Conservation (phyloP, 1,140 invertebrate genomes). For the Scaptomyza graminum region DNA sequence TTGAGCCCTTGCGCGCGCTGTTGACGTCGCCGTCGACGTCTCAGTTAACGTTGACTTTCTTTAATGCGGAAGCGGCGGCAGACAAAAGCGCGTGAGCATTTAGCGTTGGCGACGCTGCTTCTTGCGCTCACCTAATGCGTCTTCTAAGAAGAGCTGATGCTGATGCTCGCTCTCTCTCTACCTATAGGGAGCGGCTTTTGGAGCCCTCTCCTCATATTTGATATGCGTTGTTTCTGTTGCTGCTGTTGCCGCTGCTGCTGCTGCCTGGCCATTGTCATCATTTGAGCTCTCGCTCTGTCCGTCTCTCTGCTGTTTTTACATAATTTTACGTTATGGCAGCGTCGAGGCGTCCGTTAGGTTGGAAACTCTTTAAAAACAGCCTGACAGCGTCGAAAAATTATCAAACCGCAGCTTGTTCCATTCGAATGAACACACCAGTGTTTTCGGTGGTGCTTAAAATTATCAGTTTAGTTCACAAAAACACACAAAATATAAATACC, state of each 20-base stretch:
- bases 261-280: slow-evolving; percentile 16
- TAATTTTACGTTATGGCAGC: slow-evolving; percentile 80
- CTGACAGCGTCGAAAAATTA: slow-evolving; percentile 83
- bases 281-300: slow-evolving; percentile 13
- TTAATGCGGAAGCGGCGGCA: slow-evolving; percentile 66
- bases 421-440: slow-evolving; percentile 84
- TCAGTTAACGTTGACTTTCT: slow-evolving; percentile 62
- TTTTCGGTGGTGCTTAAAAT: slow-evolving; percentile 80
- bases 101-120: slow-evolving; percentile 44
- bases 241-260: slow-evolving; percentile 7
- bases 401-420: slow-evolving; percentile 84
- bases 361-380: slow-evolving; percentile 84
- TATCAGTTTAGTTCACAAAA: slow-evolving; percentile 61
- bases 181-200: slow-evolving; percentile 41
- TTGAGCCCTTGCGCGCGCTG: slow-evolving; percentile 40
- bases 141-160: slow-evolving; percentile 56
- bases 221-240: slow-evolving; percentile 39
- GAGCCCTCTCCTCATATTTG: slow-evolving; percentile 53
- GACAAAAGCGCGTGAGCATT: slow-evolving; percentile 49
- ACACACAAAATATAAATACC: slow-evolving; percentile 32
- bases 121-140: slow-evolving; percentile 54
- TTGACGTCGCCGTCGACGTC: slow-evolving; percentile 16
- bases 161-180: slow-evolving; percentile 13
- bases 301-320: slow-evolving; percentile 69
- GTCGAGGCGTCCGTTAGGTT: slow-evolving; percentile 75